Percentiles rank a stretch among this genome's conserved stretches.
Evolutionary conservation across 2,797 vertebrate genomes (phyloP).

Genomic region (Spinus olivaceus): DNA sequence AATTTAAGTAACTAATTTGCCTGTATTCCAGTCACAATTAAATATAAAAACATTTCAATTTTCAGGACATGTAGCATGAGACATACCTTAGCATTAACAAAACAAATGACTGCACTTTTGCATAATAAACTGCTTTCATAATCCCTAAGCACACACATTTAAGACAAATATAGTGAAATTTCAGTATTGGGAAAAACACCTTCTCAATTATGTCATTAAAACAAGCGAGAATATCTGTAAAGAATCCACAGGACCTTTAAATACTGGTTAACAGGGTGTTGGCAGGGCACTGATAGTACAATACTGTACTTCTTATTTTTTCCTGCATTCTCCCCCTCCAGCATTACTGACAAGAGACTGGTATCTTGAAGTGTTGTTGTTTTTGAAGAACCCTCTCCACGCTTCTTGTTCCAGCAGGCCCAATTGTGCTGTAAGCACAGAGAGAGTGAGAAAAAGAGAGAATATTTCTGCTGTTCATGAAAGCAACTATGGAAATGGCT

Average conservation of each 20-base stretch:
- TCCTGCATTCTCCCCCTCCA: slow-evolving; percentile 51
- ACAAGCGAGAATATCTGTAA: slow-evolving; percentile 61
- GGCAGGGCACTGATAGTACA: slow-evolving; percentile 69
- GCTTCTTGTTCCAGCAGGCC: slow-evolving; percentile 77
- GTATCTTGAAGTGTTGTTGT: slow-evolving; percentile 75
- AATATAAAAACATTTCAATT: not conserved
- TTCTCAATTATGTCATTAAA: slow-evolving; percentile 47
- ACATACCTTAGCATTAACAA: slow-evolving; percentile 45
- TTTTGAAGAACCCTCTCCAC: slow-evolving; percentile 80
- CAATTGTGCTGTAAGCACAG: slow-evolving; percentile 76
- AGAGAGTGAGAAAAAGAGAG: slow-evolving; percentile 74
- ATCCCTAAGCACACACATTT: slow-evolving; percentile 36
- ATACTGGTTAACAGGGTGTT: slow-evolving; percentile 61
- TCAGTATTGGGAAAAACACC: slow-evolving; percentile 52
- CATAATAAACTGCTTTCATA: slow-evolving; percentile 49
- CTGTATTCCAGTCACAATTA: not conserved
- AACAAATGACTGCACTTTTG: not conserved
- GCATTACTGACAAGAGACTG: slow-evolving; percentile 73
- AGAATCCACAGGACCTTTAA: slow-evolving; percentile 57
- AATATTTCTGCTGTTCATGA: slow-evolving; percentile 79
- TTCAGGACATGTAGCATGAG: slow-evolving; percentile 18
- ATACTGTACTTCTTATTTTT: slow-evolving; percentile 59
- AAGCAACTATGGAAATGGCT: slow-evolving; percentile 81
- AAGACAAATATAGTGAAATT: slow-evolving; percentile 57
- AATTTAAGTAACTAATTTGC: not conserved